phyloP scores from a whole-genome alignment of 1,140 invertebrate genomes.

The Orius laevigatus region DNA sequence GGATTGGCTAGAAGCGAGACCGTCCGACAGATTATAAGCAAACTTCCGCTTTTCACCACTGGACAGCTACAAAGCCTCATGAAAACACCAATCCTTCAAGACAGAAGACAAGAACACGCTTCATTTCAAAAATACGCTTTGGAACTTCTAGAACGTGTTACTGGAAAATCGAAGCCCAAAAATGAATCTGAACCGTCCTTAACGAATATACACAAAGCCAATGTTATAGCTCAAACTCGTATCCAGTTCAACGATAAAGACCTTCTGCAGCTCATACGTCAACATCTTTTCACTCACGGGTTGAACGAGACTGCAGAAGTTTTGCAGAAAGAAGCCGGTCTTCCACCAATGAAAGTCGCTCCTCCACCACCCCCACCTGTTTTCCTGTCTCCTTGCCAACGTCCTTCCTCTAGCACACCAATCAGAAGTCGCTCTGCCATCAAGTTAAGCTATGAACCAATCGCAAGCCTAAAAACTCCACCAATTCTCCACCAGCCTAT shows the following conservation, averaged over 20 bases:
- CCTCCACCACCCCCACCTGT: conserved; percentile 31
- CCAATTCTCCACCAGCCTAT: background rate
- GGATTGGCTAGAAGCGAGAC: conserved; percentile 82
- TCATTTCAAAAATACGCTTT: conserved; percentile 91
- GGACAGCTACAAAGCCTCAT: conserved; percentile 89
- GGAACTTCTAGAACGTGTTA: conserved; percentile 77
- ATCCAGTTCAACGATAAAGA: conserved; percentile 89
- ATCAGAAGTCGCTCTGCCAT: conserved; percentile 2
- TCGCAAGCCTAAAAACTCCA: background rate
- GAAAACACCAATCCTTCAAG: conserved; percentile 90
- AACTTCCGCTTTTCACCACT: conserved; percentile 84
- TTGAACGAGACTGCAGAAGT: conserved; percentile 48
- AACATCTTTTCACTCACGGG: conserved; percentile 68
- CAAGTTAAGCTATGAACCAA: too few species aligned
- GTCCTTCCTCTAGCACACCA: conserved; percentile 12
- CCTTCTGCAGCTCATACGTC: conserved; percentile 77
- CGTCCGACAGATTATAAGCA: conserved; percentile 87
- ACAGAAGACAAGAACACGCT: conserved; percentile 87
- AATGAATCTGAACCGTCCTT: conserved; percentile 67
- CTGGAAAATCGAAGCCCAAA: conserved; percentile 73
- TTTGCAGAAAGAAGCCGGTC: conserved; percentile 59
- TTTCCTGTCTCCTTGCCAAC: conserved; percentile 33
- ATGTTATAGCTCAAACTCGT: conserved; percentile 87
- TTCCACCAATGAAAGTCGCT: conserved; percentile 31
- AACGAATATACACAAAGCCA: conserved; percentile 75